phyloP scores from a whole-genome alignment of 1,140 invertebrate genomes.

The Procambarus virginalis region DNA sequence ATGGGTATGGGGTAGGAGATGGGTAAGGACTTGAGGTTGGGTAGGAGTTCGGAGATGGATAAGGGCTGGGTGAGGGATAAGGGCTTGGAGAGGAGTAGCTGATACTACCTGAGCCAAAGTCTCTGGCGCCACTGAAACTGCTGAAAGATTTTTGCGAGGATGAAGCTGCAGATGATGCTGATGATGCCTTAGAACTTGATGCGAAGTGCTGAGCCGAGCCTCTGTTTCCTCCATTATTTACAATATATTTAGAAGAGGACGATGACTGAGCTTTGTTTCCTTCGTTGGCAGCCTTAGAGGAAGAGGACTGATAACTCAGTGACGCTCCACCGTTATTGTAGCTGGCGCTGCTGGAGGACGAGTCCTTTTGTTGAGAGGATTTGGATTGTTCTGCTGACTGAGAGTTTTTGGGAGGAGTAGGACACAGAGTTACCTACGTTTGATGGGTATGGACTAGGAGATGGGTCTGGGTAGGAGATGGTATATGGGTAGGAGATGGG shows the following conservation, averaged over 20 bases:
- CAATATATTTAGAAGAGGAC: slow-evolving; percentile 14
- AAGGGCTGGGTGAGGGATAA: too few species aligned
- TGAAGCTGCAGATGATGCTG: slow-evolving; percentile 31
- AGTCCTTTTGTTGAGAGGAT: neutral
- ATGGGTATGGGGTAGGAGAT: too few species aligned
- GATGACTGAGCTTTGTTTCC: slow-evolving; percentile 23
- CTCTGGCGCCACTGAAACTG: slow-evolving; percentile 16
- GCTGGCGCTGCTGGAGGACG: slow-evolving; percentile 9
- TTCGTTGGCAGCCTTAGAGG: slow-evolving; percentile 23
- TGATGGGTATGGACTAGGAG: neutral
- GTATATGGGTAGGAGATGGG: too few species aligned
- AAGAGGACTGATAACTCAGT: slow-evolving; percentile 22
- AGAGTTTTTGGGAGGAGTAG: slow-evolving; percentile 37
- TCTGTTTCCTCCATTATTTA: slow-evolving; percentile 11
- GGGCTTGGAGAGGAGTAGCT: neutral
- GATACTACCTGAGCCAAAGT: neutral
- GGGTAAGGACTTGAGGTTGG: neutral
- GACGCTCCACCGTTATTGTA: slow-evolving; percentile 25
- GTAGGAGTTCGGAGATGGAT: neutral
- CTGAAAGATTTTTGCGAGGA: slow-evolving; percentile 30
- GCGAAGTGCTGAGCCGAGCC: neutral
- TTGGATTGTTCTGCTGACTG: slow-evolving; percentile 33
- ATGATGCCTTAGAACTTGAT: slow-evolving; percentile 23
- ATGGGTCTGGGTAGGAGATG: too few species aligned
- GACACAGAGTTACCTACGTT: neutral